Percentiles rank a stretch among this genome's conserved stretches.
Evolutionary conservation across 1,140 invertebrate genomes (phyloP).

Genomic region (Heliconius melpomene): DNA sequence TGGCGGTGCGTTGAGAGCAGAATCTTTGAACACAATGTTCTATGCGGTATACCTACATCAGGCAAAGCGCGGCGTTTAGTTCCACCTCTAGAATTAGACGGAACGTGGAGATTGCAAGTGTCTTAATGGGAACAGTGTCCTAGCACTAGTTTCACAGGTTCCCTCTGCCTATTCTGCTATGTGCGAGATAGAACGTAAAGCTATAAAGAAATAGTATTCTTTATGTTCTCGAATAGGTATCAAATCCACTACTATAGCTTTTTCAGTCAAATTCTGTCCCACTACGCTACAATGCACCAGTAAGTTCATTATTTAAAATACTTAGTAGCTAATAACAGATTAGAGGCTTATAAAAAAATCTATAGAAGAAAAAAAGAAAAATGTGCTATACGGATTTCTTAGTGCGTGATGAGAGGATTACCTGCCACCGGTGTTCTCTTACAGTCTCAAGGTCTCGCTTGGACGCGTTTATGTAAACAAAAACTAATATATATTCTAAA

Average conservation of each 20-base stretch:
- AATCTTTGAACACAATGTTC: no score
- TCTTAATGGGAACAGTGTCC: no score
- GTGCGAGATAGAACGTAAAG: no score
- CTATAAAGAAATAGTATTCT: no score
- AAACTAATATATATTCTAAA: neutral
- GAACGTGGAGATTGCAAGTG: no score
- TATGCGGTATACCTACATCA: no score
- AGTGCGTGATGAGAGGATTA: conserved; percentile 8
- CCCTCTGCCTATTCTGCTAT: no score
- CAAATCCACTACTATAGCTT: neutral
- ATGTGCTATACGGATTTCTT: neutral
- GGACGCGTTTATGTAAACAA: neutral
- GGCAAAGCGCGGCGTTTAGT: no score
- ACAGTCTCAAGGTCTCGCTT: neutral
- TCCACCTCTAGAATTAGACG: no score
- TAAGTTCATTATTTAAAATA: neutral
- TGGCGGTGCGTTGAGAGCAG: no score
- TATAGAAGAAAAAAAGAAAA: neutral
- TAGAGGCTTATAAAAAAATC: neutral
- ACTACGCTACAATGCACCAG: neutral
- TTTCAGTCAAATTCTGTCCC: neutral
- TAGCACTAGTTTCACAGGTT: no score
- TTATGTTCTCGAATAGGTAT: neutral
- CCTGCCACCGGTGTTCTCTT: neutral
- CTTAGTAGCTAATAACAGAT: conserved; percentile 1